These are phyloP conservation scores for Plemyria rubiginata DNA, from an alignment of 2,888 invertebrate genomes.

Conservation along the genomic window DNA sequence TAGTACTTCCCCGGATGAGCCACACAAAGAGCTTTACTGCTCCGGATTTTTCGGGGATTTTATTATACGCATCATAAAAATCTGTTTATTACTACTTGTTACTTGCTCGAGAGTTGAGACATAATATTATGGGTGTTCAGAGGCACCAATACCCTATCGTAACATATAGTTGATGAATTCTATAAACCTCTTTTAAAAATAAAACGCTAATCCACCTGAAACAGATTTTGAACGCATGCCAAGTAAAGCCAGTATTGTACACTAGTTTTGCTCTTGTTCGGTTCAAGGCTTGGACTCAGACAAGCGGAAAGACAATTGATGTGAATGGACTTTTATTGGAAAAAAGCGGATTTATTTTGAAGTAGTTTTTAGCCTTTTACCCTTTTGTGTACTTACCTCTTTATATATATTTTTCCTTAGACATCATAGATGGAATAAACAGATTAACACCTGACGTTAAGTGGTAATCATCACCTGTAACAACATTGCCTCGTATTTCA, in stretches of 20 bases:
- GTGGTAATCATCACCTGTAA: too few species aligned
- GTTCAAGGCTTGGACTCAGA: constrained; percentile 5
- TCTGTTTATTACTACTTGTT: too few species aligned
- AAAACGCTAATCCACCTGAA: constrained; percentile 13
- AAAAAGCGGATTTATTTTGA: constrained; percentile 16
- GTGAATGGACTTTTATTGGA: constrained; percentile 19
- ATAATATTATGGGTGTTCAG: too few species aligned
- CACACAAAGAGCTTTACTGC: too few species aligned
- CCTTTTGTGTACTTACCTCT: background rate
- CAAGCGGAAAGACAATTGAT: constrained; percentile 21
- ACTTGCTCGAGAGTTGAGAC: too few species aligned
- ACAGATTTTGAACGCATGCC: constrained; percentile 18
- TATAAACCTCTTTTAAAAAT: background rate
- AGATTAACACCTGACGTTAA: too few species aligned
- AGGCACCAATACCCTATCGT: background rate
- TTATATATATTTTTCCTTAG: too few species aligned
- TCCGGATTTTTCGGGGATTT: too few species aligned
- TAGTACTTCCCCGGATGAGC: too few species aligned
- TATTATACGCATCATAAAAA: too few species aligned
- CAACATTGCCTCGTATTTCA: too few species aligned
- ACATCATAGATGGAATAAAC: background rate
- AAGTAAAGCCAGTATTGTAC: constrained; percentile 21
- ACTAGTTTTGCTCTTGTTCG: constrained; percentile 19
- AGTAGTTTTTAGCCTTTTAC: constrained; percentile 3
- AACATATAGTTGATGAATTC: background rate